Base-by-base conservation (phyloP, 2,888 invertebrate genomes). In the Cerastoderma edule region DNA sequence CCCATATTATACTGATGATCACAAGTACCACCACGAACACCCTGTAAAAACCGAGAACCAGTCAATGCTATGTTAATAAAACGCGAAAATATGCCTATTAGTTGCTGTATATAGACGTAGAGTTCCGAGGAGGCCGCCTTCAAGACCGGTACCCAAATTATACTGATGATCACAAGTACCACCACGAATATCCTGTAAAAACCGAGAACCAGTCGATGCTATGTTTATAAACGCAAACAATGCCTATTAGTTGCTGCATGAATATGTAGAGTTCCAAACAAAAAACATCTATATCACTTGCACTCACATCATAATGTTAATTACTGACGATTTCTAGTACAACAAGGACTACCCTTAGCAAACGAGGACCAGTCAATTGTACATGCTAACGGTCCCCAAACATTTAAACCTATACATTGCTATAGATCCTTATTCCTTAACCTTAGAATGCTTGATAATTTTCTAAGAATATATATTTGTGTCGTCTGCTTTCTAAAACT, bases 221-320 rank as follows among this genome's bases (percentile, higher is more conserved):
- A n/a, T n/a, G n/a, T n/a, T n/a, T n/a, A n/a, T n/a, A n/a, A n/a
- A n/a, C n/a, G n/a, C n/a, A n/a, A n/a, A n/a, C n/a, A n/a, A n/a
- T n/a, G n/a, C n/a, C n/a, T n/a, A n/a, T n/a, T n/a, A n/a, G n/a
- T 67, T 88, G 88, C 75, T 91, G 91, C 60, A 91, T 90, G 83
- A 91, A 91, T 32, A 91, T 89, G 72, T 88, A 91, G 19, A 91
- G 87, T 71, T 91, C 87, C 56, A 88, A 86, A 67, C 89, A 86
- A n/a, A n/a, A n/a, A 87, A 85, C 4, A 86, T 86, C 67, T 88
- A 80, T 71, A 91, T 83, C 19, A 91, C 88, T 8, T 91, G 91
- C n/a, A 91, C 83, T 91, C 91, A 91, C n/a, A 90, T 75, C 30
- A 91, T 87, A n/a, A n/a, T n/a, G n/a, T n/a, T n/a, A n/a, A n/a